Evolutionary conservation across 2,113 vertebrate genomes (phyloP).

Genomic region (Glaucidium brasilianum): DNA sequence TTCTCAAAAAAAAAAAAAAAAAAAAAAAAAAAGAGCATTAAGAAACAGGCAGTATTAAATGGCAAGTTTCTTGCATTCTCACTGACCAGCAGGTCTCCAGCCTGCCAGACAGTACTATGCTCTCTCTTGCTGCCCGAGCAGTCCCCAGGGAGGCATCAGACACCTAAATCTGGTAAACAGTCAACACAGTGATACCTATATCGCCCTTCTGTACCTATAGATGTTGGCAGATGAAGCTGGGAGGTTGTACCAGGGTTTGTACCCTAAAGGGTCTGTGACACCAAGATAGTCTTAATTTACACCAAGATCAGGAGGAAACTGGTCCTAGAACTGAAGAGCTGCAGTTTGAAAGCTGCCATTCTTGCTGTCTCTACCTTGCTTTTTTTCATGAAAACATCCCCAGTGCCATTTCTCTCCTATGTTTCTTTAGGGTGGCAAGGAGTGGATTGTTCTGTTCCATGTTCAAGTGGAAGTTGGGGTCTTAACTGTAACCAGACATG

Average conservation of each 20-base stretch:
- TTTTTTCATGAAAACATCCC: not conserved
- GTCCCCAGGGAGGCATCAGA: not conserved
- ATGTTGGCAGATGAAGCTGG: not conserved
- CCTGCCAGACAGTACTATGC: not conserved
- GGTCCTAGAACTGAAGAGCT: not conserved
- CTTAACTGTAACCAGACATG: conserved; percentile 90
- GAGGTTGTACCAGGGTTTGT: too few relatives aligned
- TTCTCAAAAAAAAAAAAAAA: not conserved
- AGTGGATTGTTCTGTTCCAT: conserved; percentile 88
- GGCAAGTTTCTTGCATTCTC: not conserved
- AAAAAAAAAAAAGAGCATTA: not conserved
- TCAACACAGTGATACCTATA: not conserved
- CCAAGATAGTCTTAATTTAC: not conserved
- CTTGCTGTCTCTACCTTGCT: not conserved
- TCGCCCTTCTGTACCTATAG: not conserved
- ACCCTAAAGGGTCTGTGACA: not conserved
- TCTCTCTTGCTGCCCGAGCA: not conserved
- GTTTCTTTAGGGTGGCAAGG: conserved; percentile 89
- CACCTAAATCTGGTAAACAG: not conserved
- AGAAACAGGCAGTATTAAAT: not conserved
- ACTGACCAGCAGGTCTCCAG: not conserved
- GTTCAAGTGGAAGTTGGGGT: conserved; percentile 90
- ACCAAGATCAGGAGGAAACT: not conserved
- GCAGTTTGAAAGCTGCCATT: not conserved
- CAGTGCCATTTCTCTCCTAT: not conserved